A percentile compares a stretch with the other conserved stretches of the same genome.
Evolutionary conservation across 2,797 vertebrate species (phyloP).

Genomic region (Melanotaenia nigrans): DNA sequence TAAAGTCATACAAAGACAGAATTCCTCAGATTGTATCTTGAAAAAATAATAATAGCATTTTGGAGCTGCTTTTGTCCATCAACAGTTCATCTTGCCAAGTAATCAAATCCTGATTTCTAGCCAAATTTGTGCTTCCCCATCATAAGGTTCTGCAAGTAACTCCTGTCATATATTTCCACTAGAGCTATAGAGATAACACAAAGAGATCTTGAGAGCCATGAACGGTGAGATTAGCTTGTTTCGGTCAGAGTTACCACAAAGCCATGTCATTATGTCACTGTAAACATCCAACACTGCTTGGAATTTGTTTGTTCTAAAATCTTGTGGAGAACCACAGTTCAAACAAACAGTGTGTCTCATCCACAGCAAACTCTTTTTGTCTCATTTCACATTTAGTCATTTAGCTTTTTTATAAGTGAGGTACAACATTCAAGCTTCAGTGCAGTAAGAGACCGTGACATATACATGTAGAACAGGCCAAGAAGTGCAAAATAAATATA

Average conservation of each 20-base stretch:
- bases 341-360: not conserved
- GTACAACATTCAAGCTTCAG: not conserved
- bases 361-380: not conserved
- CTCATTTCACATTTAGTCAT: not conserved
- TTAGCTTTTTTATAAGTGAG: not conserved
- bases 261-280: not conserved
- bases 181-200: not conserved
- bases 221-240: conserved; percentile 4
- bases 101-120: conserved; percentile 62
- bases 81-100: conserved; percentile 59
- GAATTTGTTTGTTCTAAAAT: not conserved
- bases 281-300: not conserved
- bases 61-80: conserved; percentile 56
- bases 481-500: not conserved
- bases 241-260: not conserved
- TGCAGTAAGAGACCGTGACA: not conserved
- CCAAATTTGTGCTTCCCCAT: conserved; percentile 15
- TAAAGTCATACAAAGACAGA: conserved; percentile 73
- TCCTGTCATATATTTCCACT: conserved; percentile 1
- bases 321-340: not conserved
- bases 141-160: conserved; percentile 14
- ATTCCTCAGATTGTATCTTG: conserved; percentile 66
- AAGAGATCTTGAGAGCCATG: conserved; percentile 3
- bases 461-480: not conserved
- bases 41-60: conserved; percentile 46